Base-by-base conservation (phyloP, 1,140 invertebrate species). In the Euwallacea fornicatus region DNA sequence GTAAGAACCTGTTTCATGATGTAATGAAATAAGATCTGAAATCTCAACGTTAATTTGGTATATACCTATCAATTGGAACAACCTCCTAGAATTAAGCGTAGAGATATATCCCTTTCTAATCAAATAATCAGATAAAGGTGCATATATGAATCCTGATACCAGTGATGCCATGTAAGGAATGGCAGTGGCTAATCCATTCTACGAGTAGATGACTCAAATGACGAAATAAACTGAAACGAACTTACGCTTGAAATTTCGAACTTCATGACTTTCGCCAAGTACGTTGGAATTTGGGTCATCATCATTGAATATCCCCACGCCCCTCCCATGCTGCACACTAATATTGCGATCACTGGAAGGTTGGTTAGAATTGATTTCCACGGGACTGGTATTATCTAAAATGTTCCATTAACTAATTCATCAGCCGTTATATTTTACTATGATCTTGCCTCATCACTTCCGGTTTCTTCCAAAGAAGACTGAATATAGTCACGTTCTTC, bases 251-350 rank as follows among this genome's bases (percentile, higher is more conserved):
- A 60, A 42, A 77, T 74, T 43, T 76, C 69, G 64, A 77, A 77
- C 6, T 72, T 56, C 60, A 76, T 69, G 4, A 77, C 72, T 55
- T 72, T 69, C 9, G 62, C 62, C 63, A 77, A 71, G 42, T 76
- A 77, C 9, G 65, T 76, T 8, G 76, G 76, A n/a, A 72, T 77
- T 56, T 77, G 61, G 7, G 74, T 74, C 42, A 77, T 59, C 43
- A 76, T 50, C 43, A 73, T 77, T 13, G 66, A 54, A 56, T 68
- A 74, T 41, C 76, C 74, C 69, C 73, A 77, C 13, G 69, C 58
- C 33, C 66, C 60, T 54, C 73, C 74, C 55, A 60, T 54, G 11
- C 71, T 68, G 6, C 71, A 65, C 1, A 77, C 47, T 8, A 76
- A 43, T 46, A 77, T 63, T 7, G 74, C 73, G 73, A 72, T 76